These are phyloP conservation scores for Passer domesticus DNA, from an alignment of 2,113 vertebrate genomes.

Conservation along the genomic window DNA sequence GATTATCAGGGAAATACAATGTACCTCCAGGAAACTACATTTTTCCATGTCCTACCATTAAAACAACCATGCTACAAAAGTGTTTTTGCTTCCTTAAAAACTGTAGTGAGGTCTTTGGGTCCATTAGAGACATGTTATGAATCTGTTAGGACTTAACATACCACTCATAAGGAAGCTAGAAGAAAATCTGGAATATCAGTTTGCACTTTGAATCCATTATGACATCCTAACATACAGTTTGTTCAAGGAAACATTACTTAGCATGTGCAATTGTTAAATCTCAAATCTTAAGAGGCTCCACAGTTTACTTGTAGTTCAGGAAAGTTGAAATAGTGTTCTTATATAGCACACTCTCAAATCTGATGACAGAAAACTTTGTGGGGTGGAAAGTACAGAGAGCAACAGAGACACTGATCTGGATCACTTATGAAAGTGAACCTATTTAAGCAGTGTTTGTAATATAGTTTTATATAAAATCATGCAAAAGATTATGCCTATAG, in stretches of 20 bases:
- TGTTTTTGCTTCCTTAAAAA: background rate
- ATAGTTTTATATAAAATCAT: background rate
- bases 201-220: background rate
- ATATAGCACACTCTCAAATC: background rate
- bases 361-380: background rate
- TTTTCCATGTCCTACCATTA: background rate
- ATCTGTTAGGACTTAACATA: background rate
- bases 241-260: background rate
- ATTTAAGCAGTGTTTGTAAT: background rate
- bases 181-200: background rate
- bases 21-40: background rate
- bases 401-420: background rate
- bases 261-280: background rate
- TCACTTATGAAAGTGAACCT: background rate
- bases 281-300: background rate
- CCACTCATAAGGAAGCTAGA: background rate
- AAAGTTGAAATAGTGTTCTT: background rate
- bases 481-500: background rate
- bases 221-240: background rate
- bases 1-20: background rate
- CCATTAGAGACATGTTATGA: background rate
- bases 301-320: background rate
- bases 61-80: background rate
- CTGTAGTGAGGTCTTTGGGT: background rate
- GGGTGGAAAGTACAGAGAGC: background rate